phyloP scores from a whole-genome alignment of 1,140 invertebrate genomes.

The Condylostylus longicornis region DNA sequence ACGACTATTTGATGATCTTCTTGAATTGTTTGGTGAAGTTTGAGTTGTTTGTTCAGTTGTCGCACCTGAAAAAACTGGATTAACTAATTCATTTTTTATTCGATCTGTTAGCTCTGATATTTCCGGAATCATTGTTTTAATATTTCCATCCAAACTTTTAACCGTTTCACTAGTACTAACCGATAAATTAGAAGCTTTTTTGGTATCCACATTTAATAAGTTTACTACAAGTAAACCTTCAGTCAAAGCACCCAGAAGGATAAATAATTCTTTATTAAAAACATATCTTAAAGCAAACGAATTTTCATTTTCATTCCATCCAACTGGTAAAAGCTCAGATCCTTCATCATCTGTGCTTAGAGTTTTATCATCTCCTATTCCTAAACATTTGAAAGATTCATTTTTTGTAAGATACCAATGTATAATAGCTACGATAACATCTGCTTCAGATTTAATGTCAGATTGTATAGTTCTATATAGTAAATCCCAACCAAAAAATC shows the following conservation, averaged over 20 bases:
- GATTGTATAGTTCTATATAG: constrained; percentile 44
- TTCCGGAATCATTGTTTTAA: constrained; percentile 33
- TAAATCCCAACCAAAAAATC: constrained; percentile 62
- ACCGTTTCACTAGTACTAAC: constrained; percentile 31
- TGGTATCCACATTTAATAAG: constrained; percentile 36
- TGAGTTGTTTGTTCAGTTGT: constrained; percentile 22
- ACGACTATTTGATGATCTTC: not conserved
- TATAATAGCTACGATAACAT: constrained; percentile 49
- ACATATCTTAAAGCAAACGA: constrained; percentile 50
- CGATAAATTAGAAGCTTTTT: constrained; percentile 31
- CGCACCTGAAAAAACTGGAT: constrained; percentile 25
- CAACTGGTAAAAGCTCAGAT: constrained; percentile 49
- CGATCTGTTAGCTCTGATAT: constrained; percentile 30
- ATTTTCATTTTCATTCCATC: constrained; percentile 47
- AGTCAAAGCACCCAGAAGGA: constrained; percentile 46
- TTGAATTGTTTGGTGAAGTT: constrained; percentile 11
- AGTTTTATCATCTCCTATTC: constrained; percentile 50
- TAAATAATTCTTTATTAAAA: constrained; percentile 45
- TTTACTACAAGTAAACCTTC: constrained; percentile 48
- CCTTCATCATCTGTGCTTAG: constrained; percentile 42
- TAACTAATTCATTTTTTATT: constrained; percentile 35
- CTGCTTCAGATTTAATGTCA: constrained; percentile 48
- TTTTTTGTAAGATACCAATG: constrained; percentile 57
- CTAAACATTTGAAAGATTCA: constrained; percentile 50
- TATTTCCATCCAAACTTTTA: constrained; percentile 25